Evolutionary conservation across 37 sponge, comb jelly and placozoan species (phyloP).

Genomic region (Halisarca cf. caerulea): DNA sequence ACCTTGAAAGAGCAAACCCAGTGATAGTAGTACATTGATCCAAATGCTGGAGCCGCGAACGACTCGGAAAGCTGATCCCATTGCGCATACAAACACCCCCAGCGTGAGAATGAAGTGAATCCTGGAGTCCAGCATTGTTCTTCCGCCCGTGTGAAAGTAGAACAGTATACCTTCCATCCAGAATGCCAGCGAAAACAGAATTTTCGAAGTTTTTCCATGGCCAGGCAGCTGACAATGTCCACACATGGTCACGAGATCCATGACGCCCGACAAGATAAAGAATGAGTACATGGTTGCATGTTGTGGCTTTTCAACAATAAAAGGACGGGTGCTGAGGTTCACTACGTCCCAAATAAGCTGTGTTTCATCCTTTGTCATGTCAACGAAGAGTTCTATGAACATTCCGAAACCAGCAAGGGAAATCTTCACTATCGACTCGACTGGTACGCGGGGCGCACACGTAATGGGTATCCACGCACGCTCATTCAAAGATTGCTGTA

Average conservation of each 20-base stretch:
- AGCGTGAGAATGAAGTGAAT: background rate
- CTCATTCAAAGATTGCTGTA: background rate
- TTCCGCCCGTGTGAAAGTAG: constrained; percentile 1
- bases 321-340: no score
- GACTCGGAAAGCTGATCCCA: background rate
- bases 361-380: background rate
- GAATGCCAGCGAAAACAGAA: background rate
- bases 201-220: background rate
- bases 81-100: background rate
- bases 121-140: background rate
- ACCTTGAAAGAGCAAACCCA: background rate
- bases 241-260: background rate
- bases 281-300: constrained; percentile 28
- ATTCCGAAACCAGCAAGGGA: background rate
- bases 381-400: background rate
- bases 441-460: constrained; percentile 9
- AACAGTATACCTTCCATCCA: constrained; percentile 17
- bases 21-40: background rate
- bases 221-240: background rate
- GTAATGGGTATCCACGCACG: background rate
- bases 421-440: background rate
- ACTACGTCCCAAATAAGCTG: background rate
- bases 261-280: constrained; percentile 18
- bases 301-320: background rate
- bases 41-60: no score